These are phyloP conservation scores for Rhinopomastus cyanomelas DNA, from an alignment of 2,113 vertebrate species.

Conservation along the genomic window DNA sequence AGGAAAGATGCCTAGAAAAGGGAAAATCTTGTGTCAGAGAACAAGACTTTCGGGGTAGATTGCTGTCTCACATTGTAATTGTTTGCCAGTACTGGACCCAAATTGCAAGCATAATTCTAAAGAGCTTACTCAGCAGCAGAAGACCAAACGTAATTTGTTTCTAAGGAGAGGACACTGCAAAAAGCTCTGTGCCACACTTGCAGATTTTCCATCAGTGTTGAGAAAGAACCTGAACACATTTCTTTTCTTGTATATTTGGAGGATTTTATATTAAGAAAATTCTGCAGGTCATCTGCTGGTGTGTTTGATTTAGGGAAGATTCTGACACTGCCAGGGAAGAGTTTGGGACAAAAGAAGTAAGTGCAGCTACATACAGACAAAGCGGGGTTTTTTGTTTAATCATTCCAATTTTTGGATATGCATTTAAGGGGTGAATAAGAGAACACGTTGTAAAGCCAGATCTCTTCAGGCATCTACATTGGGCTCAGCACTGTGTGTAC, in stretches of 20 bases:
- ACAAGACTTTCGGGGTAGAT: background rate
- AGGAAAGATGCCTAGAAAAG: background rate
- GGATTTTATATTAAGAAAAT: background rate
- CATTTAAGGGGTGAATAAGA: conserved; percentile 21
- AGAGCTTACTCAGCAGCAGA: background rate
- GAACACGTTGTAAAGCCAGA: conserved; percentile 4
- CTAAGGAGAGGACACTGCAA: background rate
- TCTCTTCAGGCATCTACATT: conserved; percentile 25
- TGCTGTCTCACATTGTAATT: background rate
- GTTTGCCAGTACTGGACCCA: background rate
- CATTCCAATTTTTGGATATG: background rate
- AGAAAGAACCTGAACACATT: background rate
- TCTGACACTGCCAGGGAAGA: background rate
- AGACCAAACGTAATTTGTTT: background rate
- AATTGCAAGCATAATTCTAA: background rate
- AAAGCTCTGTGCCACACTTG: background rate
- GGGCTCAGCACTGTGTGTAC: background rate
- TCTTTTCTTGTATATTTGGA: background rate
- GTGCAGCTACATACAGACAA: background rate
- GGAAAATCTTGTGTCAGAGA: background rate
- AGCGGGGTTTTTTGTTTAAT: background rate
- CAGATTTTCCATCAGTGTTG: background rate
- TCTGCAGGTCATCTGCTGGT: background rate
- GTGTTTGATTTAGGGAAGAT: background rate
- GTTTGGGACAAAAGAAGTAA: background rate